Percentiles rank a stretch among this genome's conserved stretches.
phyloP scores from a whole-genome alignment of 2,113 vertebrate genomes.

The Holacanthus passer region DNA sequence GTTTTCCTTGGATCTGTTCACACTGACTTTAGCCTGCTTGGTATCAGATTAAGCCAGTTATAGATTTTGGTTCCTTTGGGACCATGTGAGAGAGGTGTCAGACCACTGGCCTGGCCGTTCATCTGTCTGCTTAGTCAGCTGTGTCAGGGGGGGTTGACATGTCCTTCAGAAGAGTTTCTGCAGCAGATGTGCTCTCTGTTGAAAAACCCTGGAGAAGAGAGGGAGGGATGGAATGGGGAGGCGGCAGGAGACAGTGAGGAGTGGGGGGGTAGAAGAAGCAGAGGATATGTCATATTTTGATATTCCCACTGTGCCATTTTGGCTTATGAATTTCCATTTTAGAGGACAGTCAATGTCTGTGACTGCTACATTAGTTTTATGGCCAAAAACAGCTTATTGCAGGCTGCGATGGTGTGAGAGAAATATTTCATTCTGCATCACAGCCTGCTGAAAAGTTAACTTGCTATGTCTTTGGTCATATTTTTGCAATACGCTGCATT shows the following conservation, averaged over 20 bases:
- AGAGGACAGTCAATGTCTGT: constrained; percentile 65
- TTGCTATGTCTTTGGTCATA: constrained; percentile 23
- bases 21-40: background rate
- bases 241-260: constrained; percentile 4
- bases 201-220: constrained; percentile 48
- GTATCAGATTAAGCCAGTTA: constrained; percentile 2
- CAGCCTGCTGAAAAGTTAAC: constrained; percentile 32
- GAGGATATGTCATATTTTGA: constrained; percentile 65
- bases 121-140: constrained; percentile 48
- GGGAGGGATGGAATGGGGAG: background rate
- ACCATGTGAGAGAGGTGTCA: constrained; percentile 7
- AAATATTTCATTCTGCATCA: constrained; percentile 37
- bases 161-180: constrained; percentile 57
- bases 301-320: constrained; percentile 72
- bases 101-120: background rate
- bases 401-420: background rate
- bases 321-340: constrained; percentile 73
- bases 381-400: constrained; percentile 61
- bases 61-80: constrained; percentile 6
- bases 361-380: constrained; percentile 72
- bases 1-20: background rate
- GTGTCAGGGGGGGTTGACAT: constrained; percentile 31
- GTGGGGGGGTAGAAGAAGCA: constrained; percentile 8
- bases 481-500: constrained; percentile 20
- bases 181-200: constrained; percentile 61